A percentile compares a stretch with the other conserved stretches of the same genome.
Conservation (phyloP, 2,797 vertebrate species). For the Karalla daura region DNA sequence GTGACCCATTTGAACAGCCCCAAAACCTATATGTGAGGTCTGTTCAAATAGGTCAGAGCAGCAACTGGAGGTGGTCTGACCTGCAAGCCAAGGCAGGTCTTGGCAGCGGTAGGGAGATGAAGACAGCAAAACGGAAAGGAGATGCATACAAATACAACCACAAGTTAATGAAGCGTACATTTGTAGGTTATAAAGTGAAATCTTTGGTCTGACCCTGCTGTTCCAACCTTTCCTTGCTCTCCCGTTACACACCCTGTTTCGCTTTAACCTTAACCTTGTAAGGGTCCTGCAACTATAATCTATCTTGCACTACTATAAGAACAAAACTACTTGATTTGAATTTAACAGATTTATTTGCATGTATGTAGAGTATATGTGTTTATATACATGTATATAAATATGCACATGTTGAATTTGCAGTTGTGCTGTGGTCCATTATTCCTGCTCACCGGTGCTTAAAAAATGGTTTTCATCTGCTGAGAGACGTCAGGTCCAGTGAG, state of each 20-base stretch:
- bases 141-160: background rate
- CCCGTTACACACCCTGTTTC: background rate
- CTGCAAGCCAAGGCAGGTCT: too few relatives aligned
- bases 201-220: background rate
- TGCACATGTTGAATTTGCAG: constrained; percentile 6
- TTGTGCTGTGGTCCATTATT: constrained; percentile 11
- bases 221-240: background rate
- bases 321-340: background rate
- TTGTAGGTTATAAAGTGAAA: background rate
- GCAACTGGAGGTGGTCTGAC: background rate
- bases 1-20: too few relatives aligned
- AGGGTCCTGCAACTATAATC: too few relatives aligned
- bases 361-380: background rate
- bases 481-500: constrained; percentile 57
- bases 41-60: too few relatives aligned
- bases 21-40: background rate
- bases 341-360: background rate
- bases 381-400: background rate
- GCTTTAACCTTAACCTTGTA: too few relatives aligned
- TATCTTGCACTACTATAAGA: background rate
- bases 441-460: constrained; percentile 1
- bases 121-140: background rate
- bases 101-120: too few relatives aligned
- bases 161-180: too few relatives aligned
- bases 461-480: constrained; percentile 44